Evolutionary conservation across 2,797 vertebrate genomes (phyloP).

Genomic region (Hemibagrus guttatus): DNA sequence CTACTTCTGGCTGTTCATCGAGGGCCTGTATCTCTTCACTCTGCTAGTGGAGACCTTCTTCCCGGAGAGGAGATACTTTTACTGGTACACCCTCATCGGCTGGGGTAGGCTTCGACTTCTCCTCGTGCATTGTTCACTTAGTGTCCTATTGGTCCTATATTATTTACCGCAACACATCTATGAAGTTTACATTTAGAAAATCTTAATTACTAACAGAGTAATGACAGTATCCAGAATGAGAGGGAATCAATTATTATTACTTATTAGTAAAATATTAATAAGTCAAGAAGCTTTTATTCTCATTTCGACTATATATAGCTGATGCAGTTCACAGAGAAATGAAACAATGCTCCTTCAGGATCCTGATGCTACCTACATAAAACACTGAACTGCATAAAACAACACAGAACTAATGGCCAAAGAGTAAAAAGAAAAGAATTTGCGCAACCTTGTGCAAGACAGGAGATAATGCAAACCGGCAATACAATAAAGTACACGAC

Average conservation of each 20-base stretch:
- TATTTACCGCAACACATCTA: not conserved
- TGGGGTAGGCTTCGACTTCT: slow-evolving; percentile 81
- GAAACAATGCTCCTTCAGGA: too few species aligned
- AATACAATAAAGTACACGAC: too few species aligned
- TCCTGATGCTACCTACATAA: too few species aligned
- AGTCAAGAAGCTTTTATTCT: not conserved
- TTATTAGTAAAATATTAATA: not conserved
- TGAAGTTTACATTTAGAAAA: not conserved
- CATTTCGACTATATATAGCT: too few species aligned
- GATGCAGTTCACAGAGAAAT: too few species aligned
- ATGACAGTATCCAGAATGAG: not conserved
- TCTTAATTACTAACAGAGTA: not conserved
- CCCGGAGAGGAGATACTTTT: slow-evolving; percentile 95
- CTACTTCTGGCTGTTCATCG: slow-evolving; percentile 99
- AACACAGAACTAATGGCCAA: too few species aligned
- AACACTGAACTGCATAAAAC: too few species aligned
- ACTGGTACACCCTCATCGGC: slow-evolving; percentile 97
- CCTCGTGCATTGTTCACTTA: not conserved
- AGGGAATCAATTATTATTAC: not conserved
- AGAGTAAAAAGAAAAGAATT: too few species aligned
- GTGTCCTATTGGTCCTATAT: not conserved
- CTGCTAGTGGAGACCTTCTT: slow-evolving; percentile 97
- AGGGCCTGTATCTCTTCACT: slow-evolving; percentile 96
- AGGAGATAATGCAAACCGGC: too few species aligned
- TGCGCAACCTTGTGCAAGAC: too few species aligned